phyloP scores from a whole-genome alignment of 1,140 invertebrate genomes.

The Ridgeia piscesae region DNA sequence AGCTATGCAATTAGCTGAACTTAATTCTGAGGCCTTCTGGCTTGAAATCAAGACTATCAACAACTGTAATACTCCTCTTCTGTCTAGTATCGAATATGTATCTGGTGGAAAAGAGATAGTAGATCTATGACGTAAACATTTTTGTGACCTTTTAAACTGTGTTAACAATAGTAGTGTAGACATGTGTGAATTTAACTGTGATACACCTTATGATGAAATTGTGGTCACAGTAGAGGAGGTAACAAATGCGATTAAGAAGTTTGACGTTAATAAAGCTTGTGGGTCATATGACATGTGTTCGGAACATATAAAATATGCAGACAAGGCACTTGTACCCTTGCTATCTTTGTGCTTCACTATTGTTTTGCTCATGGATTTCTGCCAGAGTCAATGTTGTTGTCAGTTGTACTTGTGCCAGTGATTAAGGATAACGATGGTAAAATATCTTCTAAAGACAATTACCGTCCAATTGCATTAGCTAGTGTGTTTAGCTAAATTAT shows the following conservation, averaged over 20 bases:
- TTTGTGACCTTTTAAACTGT: background rate
- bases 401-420: constrained; percentile 7
- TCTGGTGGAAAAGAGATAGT: too few relatives aligned
- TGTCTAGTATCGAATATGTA: too few relatives aligned
- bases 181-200: too few relatives aligned
- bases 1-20: too few relatives aligned
- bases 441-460: constrained; percentile 13
- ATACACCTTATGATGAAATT: background rate
- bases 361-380: background rate
- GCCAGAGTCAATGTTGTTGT: constrained; percentile 9
- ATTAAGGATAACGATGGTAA: background rate
- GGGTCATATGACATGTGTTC: constrained; percentile 1
- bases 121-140: background rate
- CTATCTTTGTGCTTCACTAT: background rate
- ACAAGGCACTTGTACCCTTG: background rate
- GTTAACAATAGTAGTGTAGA: background rate
- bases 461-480: constrained; percentile 11
- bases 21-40: too few relatives aligned
- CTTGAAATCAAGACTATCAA: too few relatives aligned
- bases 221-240: background rate
- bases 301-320: constrained; percentile 10
- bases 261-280: constrained; percentile 5
- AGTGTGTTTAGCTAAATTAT: background rate
- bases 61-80: too few relatives aligned
- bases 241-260: constrained; percentile 8